These are phyloP conservation scores for Myanophis thanlyinensis DNA, from an alignment of 2,113 vertebrate genomes.

Conservation along the genomic window DNA sequence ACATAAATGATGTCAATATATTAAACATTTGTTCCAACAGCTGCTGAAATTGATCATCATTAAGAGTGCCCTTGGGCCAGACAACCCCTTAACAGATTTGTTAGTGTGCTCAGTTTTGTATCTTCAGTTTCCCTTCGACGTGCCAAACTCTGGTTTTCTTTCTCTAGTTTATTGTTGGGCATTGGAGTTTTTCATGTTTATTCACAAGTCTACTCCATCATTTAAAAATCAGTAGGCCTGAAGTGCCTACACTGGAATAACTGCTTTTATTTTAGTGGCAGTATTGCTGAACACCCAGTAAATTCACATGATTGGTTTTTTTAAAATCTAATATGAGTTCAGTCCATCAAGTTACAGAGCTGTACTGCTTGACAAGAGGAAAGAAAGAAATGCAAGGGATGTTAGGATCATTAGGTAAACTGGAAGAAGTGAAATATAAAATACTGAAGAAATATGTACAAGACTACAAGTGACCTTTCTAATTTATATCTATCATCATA, in stretches of 20 bases:
- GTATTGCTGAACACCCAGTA: neutral
- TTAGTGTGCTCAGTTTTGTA: neutral
- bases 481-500: neutral
- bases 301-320: neutral
- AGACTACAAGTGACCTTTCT: neutral
- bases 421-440: neutral
- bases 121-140: neutral
- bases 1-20: slow-evolving; percentile 56
- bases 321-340: no score
- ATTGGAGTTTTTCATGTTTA: neutral
- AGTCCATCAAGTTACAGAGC: neutral
- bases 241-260: neutral
- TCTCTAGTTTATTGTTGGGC: neutral
- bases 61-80: slow-evolving; percentile 19
- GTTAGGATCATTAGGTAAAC: neutral
- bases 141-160: neutral
- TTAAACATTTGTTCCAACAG: slow-evolving; percentile 49
- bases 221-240: neutral
- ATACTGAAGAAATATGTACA: neutral
- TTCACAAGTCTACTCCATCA: neutral
- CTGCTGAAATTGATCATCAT: slow-evolving; percentile 55
- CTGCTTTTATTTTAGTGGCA: neutral
- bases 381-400: neutral
- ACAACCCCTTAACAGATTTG: neutral
- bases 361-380: neutral